These are phyloP conservation scores for Drosophila chauvacae DNA, from an alignment of 1,140 invertebrate genomes.

Conservation along the genomic window DNA sequence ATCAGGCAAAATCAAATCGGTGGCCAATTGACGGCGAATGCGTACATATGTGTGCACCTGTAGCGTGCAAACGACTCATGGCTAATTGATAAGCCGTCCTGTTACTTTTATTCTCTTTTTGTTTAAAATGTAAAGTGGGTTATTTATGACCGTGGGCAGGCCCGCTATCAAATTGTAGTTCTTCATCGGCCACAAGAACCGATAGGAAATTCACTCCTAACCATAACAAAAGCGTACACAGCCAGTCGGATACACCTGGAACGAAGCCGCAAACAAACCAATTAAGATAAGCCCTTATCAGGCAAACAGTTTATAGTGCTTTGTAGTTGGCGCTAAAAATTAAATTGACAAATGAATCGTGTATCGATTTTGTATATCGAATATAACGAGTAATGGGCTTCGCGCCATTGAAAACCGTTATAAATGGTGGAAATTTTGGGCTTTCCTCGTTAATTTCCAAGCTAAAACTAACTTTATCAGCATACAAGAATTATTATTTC, in stretches of 20 bases:
- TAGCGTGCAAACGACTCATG: conserved; percentile 62
- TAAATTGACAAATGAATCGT: conserved; percentile 33
- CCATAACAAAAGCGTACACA: conserved; percentile 42
- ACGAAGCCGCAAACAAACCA: conserved; percentile 43
- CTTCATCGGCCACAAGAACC: conserved; percentile 14
- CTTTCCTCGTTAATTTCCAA: not conserved
- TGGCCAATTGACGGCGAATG: conserved; percentile 62
- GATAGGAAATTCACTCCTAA: conserved; percentile 7
- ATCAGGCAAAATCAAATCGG: conserved; percentile 74
- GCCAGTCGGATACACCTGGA: conserved; percentile 37
- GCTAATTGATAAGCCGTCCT: conserved; percentile 65
- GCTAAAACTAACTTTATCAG: not conserved
- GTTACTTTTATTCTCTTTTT: conserved; percentile 66
- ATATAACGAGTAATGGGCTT: not conserved
- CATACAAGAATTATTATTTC: too few species aligned
- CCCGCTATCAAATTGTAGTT: conserved; percentile 52
- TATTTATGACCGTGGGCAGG: conserved; percentile 61
- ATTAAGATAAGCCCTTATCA: conserved; percentile 76
- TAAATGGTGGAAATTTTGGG: not conserved
- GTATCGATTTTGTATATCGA: conserved; percentile 33
- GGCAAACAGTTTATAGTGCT: conserved; percentile 16
- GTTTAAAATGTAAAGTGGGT: conserved; percentile 80
- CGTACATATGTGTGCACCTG: conserved; percentile 44
- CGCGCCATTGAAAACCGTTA: not conserved
- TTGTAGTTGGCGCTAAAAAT: conserved; percentile 32